Base-by-base conservation (phyloP, 2,888 invertebrate genomes). In the Anoplius nigerrimus region DNA sequence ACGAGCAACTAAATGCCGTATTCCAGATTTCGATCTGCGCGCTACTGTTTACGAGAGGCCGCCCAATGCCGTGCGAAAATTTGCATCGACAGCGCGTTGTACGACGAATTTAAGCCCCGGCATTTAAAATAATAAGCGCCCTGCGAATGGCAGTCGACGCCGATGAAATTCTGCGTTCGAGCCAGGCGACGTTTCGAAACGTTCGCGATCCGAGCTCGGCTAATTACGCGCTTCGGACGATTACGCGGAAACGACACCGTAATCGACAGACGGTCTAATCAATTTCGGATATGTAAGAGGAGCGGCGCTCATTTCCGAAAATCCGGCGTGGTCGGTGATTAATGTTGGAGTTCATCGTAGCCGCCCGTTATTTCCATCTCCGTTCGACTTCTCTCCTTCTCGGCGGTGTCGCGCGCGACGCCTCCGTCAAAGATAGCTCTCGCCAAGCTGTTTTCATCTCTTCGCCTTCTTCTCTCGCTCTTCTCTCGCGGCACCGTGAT, bases 21-120 rank as follows among this genome's bases (percentile, higher is more conserved):
- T 27, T 67, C 51, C 51, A 64, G 65, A 74, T 77, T 77, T 63
- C 43, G 60, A 68, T 66, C 64, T 62, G 34, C 34, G 34, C 34
- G 21, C 59, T 68, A 74, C 74, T 62, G 74, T 74, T 71, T 63
- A 51, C 51, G 55, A 34, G 34, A 6, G 34, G 6, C 34, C 34
- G 34, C 34, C 11, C 8, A n/a, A 34, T 34, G 34, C 8, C 34
- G 4, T 1, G 34, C 34, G 11, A 34, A 34, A 34, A 11, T 34
- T 34, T 34, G 34, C 34, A 34, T 52, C 18, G 52, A 15, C 6
- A 3, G 48, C 6, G 3, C 2, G 1, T 5, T 15, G n/a, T 2
- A 48, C n/a, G 48, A 5, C 16, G 48, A n/a, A 20, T 48, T 48
- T 48, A 48, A 1, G n/a, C 6, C 11, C 15, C 16, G 11, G 11